A percentile compares a stretch with the other conserved stretches of the same genome.
These are phyloP conservation scores for Zygothrica quintamaculata DNA, from an alignment of 2,888 invertebrate genomes.

Conservation along the genomic window DNA sequence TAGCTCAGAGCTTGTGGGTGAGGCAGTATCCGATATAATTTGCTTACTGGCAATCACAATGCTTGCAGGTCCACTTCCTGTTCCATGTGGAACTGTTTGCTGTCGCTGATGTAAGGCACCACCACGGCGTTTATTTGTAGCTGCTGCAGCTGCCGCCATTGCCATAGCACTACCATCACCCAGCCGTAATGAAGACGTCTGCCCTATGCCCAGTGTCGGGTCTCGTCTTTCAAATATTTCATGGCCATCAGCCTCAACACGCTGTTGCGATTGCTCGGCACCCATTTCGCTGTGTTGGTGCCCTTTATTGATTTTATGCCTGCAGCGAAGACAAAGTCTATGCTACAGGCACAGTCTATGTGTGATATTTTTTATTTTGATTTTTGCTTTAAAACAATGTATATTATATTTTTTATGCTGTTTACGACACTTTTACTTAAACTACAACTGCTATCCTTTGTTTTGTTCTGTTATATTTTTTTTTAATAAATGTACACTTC, in stretches of 20 bases:
- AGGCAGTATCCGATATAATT: slow-evolving; percentile 70
- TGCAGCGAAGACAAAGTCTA: not conserved
- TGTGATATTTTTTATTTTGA: not conserved
- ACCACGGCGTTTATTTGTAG: slow-evolving; percentile 72
- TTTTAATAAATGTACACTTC: not conserved
- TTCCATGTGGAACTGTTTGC: slow-evolving; percentile 26
- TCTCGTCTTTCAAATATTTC: slow-evolving; percentile 76
- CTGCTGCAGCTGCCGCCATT: slow-evolving; percentile 59
- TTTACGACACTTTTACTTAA: not conserved
- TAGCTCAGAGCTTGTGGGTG: slow-evolving; percentile 81
- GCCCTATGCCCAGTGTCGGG: slow-evolving; percentile 11
- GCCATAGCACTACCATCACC: slow-evolving; percentile 52
- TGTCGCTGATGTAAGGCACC: slow-evolving; percentile 32
- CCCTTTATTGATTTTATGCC: slow-evolving; percentile 47
- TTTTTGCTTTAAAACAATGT: no score
- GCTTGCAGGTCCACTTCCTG: slow-evolving; percentile 50
- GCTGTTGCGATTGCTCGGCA: slow-evolving; percentile 87
- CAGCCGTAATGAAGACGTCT: slow-evolving; percentile 21
- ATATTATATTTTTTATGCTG: no score
- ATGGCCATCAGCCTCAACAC: slow-evolving; percentile 75
- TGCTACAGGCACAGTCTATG: not conserved
- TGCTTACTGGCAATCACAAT: slow-evolving; percentile 72
- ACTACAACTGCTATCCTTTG: not conserved
- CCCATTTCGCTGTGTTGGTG: slow-evolving; percentile 86
- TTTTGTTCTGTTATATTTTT: not conserved